phyloP scores from a whole-genome alignment of 2,113 vertebrate genomes.

The Cyanoliseus patagonus region DNA sequence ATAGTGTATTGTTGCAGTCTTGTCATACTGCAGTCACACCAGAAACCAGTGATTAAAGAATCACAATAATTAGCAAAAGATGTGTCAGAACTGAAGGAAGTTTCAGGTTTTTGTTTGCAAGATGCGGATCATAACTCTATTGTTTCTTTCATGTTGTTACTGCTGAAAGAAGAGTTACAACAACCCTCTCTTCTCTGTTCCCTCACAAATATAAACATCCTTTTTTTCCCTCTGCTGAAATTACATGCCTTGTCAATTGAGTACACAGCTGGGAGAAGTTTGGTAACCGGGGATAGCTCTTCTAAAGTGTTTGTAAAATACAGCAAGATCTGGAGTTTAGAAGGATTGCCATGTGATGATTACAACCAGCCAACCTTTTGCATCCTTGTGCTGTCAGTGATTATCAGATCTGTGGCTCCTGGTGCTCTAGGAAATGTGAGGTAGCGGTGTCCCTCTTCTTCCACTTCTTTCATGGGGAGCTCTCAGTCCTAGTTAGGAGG shows the following conservation, averaged over 20 bases:
- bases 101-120: not conserved
- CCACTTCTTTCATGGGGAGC: not conserved
- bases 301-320: not conserved
- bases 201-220: not conserved
- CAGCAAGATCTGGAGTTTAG: not conserved
- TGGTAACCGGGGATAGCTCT: not conserved
- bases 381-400: not conserved
- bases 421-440: not conserved
- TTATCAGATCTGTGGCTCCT: not conserved
- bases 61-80: conserved; percentile 22
- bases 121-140: not conserved
- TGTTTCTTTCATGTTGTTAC: not conserved
- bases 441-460: accelerated
- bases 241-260: not conserved
- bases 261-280: not conserved
- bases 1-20: not conserved
- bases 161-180: not conserved
- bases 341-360: not conserved
- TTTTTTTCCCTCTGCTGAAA: not conserved
- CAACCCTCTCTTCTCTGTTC: not conserved
- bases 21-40: not conserved
- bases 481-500: not conserved
- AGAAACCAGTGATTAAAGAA: not conserved
- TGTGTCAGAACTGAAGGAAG: not conserved
- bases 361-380: not conserved